A percentile compares a stretch with the other conserved stretches of the same genome.
phyloP scores from a whole-genome alignment of 2,888 invertebrate species.

The Watsonalla cultraria region DNA sequence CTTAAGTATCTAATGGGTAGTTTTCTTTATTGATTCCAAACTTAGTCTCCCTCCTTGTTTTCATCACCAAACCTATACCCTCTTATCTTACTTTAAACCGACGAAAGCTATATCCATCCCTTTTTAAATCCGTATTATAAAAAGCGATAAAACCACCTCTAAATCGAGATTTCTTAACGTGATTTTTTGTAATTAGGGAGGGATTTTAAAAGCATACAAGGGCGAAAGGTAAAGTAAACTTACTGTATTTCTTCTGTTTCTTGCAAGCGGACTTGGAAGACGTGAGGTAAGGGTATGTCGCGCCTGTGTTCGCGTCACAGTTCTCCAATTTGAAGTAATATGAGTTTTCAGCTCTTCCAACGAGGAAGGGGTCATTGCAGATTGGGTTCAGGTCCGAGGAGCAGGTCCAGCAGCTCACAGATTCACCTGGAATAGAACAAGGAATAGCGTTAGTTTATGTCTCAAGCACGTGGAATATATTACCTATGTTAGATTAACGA shows the following conservation, averaged over 20 bases:
- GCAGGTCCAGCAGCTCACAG: slow-evolving; percentile 87
- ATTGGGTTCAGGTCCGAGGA: slow-evolving; percentile 83
- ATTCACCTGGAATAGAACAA: slow-evolving; percentile 74
- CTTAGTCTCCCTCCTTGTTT: no score
- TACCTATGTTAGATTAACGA: background rate
- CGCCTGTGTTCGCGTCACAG: slow-evolving; percentile 69
- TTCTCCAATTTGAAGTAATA: slow-evolving; percentile 67
- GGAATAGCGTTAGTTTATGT: background rate
- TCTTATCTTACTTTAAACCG: no score
- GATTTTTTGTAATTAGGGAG: no score
- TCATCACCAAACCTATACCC: no score
- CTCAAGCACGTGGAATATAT: background rate
- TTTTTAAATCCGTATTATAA: no score
- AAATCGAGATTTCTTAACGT: no score
- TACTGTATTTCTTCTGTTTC: slow-evolving; percentile 86
- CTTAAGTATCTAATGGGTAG: no score
- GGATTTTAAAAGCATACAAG: no score
- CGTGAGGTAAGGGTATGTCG: slow-evolving; percentile 65
- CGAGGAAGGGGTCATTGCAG: slow-evolving; percentile 86
- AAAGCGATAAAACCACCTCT: no score
- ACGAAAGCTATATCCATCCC: no score
- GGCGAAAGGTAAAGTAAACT: slow-evolving; percentile 36
- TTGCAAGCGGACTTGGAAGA: slow-evolving; percentile 83
- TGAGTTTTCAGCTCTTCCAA: slow-evolving; percentile 66
- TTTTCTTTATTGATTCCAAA: no score